A percentile compares a stretch with the other conserved stretches of the same genome.
Evolutionary conservation across 2,888 invertebrate species (phyloP).

Genomic region (Synergus itoensis): DNA sequence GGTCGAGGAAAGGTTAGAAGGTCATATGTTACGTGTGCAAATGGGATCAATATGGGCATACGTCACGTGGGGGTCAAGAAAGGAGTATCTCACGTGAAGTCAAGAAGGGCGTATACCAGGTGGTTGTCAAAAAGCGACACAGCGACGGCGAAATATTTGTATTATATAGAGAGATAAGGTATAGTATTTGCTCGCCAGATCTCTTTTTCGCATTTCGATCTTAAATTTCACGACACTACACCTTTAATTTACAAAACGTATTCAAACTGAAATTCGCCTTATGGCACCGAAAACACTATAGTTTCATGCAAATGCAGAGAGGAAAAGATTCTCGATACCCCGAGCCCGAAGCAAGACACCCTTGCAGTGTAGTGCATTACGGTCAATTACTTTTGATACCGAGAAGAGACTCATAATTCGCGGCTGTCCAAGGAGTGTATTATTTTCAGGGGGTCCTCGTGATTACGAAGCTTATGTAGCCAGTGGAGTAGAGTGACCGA

Average conservation of each 20-base stretch:
- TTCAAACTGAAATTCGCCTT: neutral
- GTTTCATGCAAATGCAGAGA: constrained; percentile 30
- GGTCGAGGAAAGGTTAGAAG: too few relatives aligned
- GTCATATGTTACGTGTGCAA: too few relatives aligned
- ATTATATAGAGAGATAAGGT: too few relatives aligned
- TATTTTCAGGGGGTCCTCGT: constrained; percentile 65
- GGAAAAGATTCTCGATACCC: constrained; percentile 2
- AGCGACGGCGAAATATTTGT: too few relatives aligned
- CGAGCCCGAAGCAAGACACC: constrained; percentile 31
- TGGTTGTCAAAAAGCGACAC: too few relatives aligned
- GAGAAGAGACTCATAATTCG: constrained; percentile 68
- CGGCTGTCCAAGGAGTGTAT: constrained; percentile 61
- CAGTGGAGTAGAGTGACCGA: constrained; percentile 20
- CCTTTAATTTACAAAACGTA: constrained; percentile 4
- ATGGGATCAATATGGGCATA: too few relatives aligned
- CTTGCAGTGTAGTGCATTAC: constrained; percentile 54
- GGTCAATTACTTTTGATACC: constrained; percentile 64
- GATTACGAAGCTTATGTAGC: constrained; percentile 49
- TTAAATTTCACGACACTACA: neutral
- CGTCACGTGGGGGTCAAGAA: too few relatives aligned
- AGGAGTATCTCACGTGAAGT: too few relatives aligned
- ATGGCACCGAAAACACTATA: constrained; percentile 21
- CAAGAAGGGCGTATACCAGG: too few relatives aligned
- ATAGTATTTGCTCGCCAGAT: too few relatives aligned
- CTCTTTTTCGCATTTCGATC: too few relatives aligned